Conservation (phyloP, 2,888 invertebrate genomes). For the Blastobasis lacticolella region DNA sequence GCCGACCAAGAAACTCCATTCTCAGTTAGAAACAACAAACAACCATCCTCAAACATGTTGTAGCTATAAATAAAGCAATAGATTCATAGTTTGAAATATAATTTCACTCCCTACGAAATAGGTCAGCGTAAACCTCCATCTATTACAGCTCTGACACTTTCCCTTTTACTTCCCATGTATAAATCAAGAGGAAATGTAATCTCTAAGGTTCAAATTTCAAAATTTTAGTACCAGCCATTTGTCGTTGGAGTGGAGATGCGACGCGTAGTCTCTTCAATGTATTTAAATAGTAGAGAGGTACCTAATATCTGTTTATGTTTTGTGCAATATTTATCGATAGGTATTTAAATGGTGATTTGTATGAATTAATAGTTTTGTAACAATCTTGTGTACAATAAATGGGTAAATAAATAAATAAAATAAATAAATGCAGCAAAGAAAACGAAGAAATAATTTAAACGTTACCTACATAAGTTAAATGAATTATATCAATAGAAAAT, state of each 20-base stretch:
- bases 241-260: background rate
- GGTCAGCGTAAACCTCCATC: constrained; percentile 4
- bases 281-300: no score
- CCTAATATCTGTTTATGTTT: no score
- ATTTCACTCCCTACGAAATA: background rate
- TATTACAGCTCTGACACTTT: constrained; percentile 3
- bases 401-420: no score
- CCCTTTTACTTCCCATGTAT: constrained; percentile 1
- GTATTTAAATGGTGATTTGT: no score
- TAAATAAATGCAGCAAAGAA: no score
- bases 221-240: background rate
- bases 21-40: background rate
- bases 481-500: no score
- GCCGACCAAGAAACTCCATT: no score
- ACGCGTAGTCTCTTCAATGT: background rate
- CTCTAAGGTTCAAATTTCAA: background rate
- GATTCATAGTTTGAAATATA: background rate
- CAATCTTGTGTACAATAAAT: no score
- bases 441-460: no score
- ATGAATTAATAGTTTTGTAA: no score
- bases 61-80: background rate
- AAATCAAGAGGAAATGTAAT: constrained; percentile 1
- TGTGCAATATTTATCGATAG: no score
- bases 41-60: background rate
- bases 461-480: no score